phyloP scores from a whole-genome alignment of 2,888 invertebrate genomes.

The Rhingia rostrata region DNA sequence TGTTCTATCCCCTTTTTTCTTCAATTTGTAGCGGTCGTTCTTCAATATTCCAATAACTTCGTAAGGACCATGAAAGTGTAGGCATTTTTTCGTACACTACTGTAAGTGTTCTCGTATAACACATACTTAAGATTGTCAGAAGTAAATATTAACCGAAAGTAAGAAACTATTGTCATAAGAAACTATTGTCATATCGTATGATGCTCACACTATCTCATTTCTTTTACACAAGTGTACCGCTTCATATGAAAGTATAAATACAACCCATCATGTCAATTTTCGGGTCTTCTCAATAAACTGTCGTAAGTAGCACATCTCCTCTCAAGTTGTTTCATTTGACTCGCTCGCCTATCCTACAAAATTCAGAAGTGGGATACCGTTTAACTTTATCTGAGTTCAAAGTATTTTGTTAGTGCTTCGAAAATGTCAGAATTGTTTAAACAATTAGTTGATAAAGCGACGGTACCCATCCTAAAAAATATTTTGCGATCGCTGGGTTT shows the following conservation, averaged over 20 bases:
- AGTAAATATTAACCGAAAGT: constrained; percentile 16
- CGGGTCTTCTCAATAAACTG: no score
- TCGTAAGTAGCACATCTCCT: no score
- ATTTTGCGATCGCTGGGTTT: constrained; percentile 27
- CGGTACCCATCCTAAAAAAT: constrained; percentile 19
- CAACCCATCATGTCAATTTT: not conserved
- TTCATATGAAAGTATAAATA: constrained; percentile 6
- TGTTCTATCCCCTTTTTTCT: no score
- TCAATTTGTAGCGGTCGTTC: no score
- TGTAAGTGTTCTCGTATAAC: constrained; percentile 3
- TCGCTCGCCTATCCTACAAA: constrained; percentile 4
- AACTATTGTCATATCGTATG: constrained; percentile 18
- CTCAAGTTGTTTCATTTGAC: not conserved
- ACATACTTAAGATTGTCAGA: constrained; percentile 12
- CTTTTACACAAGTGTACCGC: constrained; percentile 16
- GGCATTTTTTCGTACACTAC: not conserved
- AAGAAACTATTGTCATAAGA: no score
- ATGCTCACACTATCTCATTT: constrained; percentile 13
- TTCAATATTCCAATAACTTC: no score
- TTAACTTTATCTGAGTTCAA: constrained; percentile 30
- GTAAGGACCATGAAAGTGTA: no score
- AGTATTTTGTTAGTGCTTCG: constrained; percentile 18
- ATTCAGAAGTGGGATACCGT: constrained; percentile 28
- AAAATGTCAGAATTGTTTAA: constrained; percentile 30
- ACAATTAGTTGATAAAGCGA: constrained; percentile 21